Conservation (phyloP, 2,888 invertebrate species). For the Drosophila aldrichi region DNA sequence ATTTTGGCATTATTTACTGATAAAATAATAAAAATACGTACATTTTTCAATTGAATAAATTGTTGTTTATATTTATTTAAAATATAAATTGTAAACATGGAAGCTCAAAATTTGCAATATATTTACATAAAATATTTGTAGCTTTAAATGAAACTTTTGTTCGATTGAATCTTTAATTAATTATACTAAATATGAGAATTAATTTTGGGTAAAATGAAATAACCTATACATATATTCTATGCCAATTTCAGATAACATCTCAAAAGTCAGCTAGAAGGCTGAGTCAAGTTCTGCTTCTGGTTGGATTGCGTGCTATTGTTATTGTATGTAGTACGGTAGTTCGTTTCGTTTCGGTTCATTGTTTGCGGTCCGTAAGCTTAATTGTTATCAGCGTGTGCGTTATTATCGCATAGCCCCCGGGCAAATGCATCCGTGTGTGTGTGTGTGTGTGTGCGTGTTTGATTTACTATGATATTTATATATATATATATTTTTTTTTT, state of each 20-base stretch:
- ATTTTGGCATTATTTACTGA: no score
- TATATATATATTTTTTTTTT: neutral
- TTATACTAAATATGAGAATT: neutral
- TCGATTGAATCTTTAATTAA: neutral
- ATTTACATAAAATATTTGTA: neutral
- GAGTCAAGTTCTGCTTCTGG: neutral
- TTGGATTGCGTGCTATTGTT: neutral
- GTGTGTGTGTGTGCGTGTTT: constrained; percentile 28
- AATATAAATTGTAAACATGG: neutral
- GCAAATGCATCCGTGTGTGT: constrained; percentile 7
- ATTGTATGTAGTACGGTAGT: neutral
- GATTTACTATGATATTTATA: constrained; percentile 72
- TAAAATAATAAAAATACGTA: no score
- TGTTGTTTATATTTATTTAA: neutral
- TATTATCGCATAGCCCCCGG: constrained; percentile 52
- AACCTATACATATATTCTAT: neutral
- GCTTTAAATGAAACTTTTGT: neutral
- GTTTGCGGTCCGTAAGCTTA: constrained; percentile 58
- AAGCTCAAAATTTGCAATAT: neutral
- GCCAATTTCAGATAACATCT: neutral
- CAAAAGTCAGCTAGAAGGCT: neutral
- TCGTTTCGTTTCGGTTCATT: constrained; percentile 19
- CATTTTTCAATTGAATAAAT: no score
- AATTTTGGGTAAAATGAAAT: neutral
- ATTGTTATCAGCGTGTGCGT: constrained; percentile 70